These are phyloP conservation scores for Drosophila neocordata DNA, from an alignment of 1,140 invertebrate genomes.

Conservation along the genomic window DNA sequence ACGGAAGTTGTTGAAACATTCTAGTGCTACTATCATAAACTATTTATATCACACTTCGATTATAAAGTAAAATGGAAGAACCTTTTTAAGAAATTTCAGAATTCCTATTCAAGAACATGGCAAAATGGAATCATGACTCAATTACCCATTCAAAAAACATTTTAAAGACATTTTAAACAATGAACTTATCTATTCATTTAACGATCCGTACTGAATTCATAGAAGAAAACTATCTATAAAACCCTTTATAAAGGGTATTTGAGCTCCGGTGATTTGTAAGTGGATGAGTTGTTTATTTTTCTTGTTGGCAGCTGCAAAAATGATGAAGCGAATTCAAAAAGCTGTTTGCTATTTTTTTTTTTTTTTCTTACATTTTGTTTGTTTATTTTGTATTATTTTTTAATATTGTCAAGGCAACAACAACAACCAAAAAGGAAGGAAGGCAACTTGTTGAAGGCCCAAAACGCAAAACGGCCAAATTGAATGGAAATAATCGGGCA, in stretches of 20 bases:
- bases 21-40: no score
- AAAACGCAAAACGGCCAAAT: conserved; percentile 56
- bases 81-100: no score
- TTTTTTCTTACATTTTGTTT: conserved; percentile 48
- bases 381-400: conserved; percentile 59
- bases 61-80: no score
- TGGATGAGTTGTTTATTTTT: background rate
- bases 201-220: no score
- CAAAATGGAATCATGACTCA: no score
- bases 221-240: no score
- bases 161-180: no score
- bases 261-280: background rate
- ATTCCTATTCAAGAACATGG: no score
- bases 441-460: conserved; percentile 53
- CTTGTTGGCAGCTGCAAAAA: conserved; percentile 50
- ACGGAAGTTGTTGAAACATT: no score
- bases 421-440: conserved; percentile 4
- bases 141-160: no score
- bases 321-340: conserved; percentile 20
- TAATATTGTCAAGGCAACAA: conserved; percentile 56
- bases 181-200: no score
- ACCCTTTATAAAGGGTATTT: background rate
- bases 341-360: conserved; percentile 20
- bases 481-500: conserved; percentile 55
- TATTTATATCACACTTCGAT: no score